Evolutionary conservation across 2,888 invertebrate genomes (phyloP), one percentile per base, ranked within the genome.

Genomic region (Arge pagana): DNA sequence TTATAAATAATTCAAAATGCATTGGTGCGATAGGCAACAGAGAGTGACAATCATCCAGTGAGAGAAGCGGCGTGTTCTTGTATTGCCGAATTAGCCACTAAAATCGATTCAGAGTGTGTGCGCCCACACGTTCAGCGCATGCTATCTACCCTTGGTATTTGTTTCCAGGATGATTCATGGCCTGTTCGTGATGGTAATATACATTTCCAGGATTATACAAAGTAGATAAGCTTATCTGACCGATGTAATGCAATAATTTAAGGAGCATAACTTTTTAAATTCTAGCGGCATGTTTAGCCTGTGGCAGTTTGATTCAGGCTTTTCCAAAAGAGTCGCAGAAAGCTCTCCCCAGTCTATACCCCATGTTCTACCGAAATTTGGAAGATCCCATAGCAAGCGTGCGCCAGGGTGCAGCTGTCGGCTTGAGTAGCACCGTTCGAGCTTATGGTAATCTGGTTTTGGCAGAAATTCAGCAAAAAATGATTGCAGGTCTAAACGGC

Each of bases 1-100:
- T n/a, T n/a, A n/a, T n/a, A n/a, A n/a, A n/a, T n/a, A n/a, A n/a
- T n/a, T n/a, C n/a, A n/a, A n/a, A n/a, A n/a, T n/a, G n/a, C n/a
- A n/a, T n/a, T n/a, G n/a, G n/a, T n/a, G n/a, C n/a, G n/a, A 10
- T 7, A 69, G 23, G 78, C 80, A 18, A 78, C 80, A 35, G 67
- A 71, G 21, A 79, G 80, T 28, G 79, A 81, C 60, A 82, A 82
- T 66, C 81, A 82, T 66, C 81, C 81, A 39, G 81, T 82, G 10
- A 57, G 78, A n/a, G 82, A 82, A 62, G 81, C 82, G 8, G 80
- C 81, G 1, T 82, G 82, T 72, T 78, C 80, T 2, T 82, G 81
- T 61, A 80, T 82, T 52, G 79, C 81, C 28, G 82, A 82, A 61
- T 70, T 82, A 19, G 81, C 79, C 7, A 68, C 76, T 2, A 82